Percentiles rank a stretch among this genome's conserved stretches.
These are phyloP conservation scores for Axis porcinus DNA, from an alignment of 2,113 vertebrate genomes.

Conservation along the genomic window DNA sequence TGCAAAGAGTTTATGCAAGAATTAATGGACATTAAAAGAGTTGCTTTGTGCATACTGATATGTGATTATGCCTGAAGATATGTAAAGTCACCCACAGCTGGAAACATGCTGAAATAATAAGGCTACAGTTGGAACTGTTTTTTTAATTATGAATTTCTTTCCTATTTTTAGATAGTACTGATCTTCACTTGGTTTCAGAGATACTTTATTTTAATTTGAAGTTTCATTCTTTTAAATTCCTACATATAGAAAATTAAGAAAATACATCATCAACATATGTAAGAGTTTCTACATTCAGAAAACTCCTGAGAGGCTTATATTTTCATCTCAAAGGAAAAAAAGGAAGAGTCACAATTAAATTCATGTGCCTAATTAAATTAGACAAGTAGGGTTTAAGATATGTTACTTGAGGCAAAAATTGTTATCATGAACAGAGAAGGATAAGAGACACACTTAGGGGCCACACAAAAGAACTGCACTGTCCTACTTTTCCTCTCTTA, in stretches of 20 bases:
- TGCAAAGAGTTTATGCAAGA: conserved; percentile 41
- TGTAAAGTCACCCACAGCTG: conserved; percentile 47
- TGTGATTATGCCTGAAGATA: conserved; percentile 51
- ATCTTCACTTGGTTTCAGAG: conserved; percentile 24
- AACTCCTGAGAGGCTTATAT: conserved; percentile 29
- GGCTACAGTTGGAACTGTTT: neutral
- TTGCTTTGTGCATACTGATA: conserved; percentile 29
- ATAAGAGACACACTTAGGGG: neutral
- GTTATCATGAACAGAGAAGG: neutral
- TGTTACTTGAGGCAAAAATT: neutral
- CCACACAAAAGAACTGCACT: neutral
- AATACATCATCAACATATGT: neutral
- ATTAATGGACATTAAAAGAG: conserved; percentile 50
- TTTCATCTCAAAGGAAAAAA: conserved; percentile 29
- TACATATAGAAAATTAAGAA: conserved; percentile 38
- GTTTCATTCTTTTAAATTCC: conserved; percentile 9
- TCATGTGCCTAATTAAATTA: conserved; percentile 40
- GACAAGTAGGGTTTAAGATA: neutral
- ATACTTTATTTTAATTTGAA: conserved; percentile 56
- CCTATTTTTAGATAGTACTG: conserved; percentile 46
- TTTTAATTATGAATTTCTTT: conserved; percentile 58
- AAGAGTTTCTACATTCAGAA: conserved; percentile 12
- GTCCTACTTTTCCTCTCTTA: neutral
- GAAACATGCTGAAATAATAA: conserved; percentile 55
- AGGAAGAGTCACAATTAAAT: neutral